Evolutionary conservation across 2,113 vertebrate genomes (phyloP).

Genomic region (Paraplagusia blochii): DNA sequence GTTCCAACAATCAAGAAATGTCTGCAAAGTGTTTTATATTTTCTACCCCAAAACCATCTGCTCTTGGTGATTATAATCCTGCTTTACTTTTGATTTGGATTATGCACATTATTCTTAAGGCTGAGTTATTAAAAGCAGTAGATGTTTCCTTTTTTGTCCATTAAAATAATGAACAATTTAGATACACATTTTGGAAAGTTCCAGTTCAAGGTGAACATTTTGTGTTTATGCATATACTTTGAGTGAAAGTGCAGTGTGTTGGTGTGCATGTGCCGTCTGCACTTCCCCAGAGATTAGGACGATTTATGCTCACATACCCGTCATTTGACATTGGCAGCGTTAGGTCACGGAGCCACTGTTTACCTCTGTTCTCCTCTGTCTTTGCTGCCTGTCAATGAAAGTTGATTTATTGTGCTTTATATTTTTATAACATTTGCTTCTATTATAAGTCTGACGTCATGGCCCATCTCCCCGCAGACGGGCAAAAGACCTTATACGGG

Average conservation of each 20-base stretch:
- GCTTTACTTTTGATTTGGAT: constrained; percentile 68
- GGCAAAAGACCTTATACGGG: no score
- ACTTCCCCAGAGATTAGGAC: constrained; percentile 61
- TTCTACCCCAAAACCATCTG: constrained; percentile 70
- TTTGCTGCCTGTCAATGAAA: background rate
- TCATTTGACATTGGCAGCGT: constrained; percentile 51
- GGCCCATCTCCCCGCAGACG: no score
- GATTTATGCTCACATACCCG: constrained; percentile 57
- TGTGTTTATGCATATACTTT: background rate
- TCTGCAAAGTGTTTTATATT: constrained; percentile 54
- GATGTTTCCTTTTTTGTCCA: constrained; percentile 23
- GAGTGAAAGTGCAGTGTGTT: background rate
- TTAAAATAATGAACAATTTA: constrained; percentile 61
- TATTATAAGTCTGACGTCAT: no score
- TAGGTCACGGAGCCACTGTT: constrained; percentile 49
- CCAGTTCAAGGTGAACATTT: constrained; percentile 55
- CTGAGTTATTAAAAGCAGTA: constrained; percentile 45
- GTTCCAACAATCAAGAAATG: constrained; percentile 60
- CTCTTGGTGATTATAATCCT: constrained; percentile 59
- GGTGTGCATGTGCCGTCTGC: constrained; percentile 42
- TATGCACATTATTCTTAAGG: constrained; percentile 43
- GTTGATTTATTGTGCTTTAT: background rate
- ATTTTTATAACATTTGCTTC: no score
- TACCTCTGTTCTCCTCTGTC: constrained; percentile 18
- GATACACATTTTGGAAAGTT: constrained; percentile 45